Evolutionary conservation across 2,797 vertebrate genomes (phyloP).

Genomic region (Paedocypris micromegethes): DNA sequence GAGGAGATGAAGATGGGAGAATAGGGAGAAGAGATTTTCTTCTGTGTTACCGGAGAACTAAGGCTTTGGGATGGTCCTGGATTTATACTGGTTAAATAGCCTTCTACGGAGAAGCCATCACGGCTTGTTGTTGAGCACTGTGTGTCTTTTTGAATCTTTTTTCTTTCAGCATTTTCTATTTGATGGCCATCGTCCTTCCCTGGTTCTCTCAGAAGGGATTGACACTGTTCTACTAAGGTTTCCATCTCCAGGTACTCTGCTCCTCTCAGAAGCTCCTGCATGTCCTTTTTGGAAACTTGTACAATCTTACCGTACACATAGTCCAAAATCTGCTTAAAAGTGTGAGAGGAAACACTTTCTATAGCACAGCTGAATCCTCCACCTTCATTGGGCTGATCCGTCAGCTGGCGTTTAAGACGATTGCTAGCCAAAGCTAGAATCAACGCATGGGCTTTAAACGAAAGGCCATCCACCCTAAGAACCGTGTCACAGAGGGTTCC

Average conservation of each 20-base stretch:
- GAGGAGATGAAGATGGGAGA: conserved; percentile 48
- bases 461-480: conserved; percentile 66
- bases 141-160: background rate
- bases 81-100: conserved; percentile 10
- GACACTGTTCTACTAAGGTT: conserved; percentile 70
- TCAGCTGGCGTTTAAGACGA: conserved; percentile 61
- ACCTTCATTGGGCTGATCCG: conserved; percentile 39
- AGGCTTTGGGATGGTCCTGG: background rate
- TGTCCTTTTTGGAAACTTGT: conserved; percentile 67
- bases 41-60: conserved; percentile 12
- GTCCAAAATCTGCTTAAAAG: conserved; percentile 75
- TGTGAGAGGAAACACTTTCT: conserved; percentile 66
- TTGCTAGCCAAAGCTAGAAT: conserved; percentile 75
- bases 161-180: too few species aligned
- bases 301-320: conserved; percentile 71
- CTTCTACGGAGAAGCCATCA: background rate
- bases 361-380: conserved; percentile 57
- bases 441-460: conserved; percentile 73
- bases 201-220: conserved; percentile 53
- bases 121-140: background rate
- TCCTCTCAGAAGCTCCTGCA: conserved; percentile 65
- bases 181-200: background rate
- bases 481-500: conserved; percentile 71
- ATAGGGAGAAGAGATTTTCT: conserved; percentile 46
- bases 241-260: conserved; percentile 69